phyloP scores from a whole-genome alignment of 2,888 invertebrate genomes.

The Clitarchus hookeri region DNA sequence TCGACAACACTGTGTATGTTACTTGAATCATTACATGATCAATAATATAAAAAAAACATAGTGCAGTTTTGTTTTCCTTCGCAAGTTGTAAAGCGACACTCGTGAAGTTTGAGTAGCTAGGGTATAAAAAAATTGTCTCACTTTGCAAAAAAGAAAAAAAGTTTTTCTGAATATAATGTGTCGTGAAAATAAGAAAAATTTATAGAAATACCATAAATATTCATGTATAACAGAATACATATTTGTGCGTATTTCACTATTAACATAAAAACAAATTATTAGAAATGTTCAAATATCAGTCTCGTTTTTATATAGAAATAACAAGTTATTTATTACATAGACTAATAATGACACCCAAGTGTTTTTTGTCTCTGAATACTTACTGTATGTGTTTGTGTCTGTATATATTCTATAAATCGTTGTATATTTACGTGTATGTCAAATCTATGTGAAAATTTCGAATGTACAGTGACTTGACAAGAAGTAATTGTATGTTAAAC shows the following conservation, averaged over 20 bases:
- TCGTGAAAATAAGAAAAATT: not conserved
- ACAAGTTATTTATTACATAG: conserved; percentile 11
- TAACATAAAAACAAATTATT: not conserved
- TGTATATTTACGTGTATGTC: conserved; percentile 14
- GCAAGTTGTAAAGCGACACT: not conserved
- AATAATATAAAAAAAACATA: not conserved
- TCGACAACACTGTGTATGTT: not conserved
- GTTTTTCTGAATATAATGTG: not conserved
- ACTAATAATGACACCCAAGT: not conserved
- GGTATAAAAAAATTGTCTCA: not conserved
- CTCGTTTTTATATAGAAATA: conserved; percentile 11
- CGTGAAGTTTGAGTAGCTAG: not conserved
- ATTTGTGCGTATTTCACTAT: conserved; percentile 5
- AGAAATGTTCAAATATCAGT: conserved; percentile 7
- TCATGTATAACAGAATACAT: not conserved
- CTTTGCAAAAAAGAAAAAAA: not conserved
- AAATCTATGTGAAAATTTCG: conserved; percentile 14
- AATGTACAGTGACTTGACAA: conserved; percentile 10
- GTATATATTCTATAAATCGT: conserved; percentile 14
- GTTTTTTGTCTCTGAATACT: conserved; percentile 11
- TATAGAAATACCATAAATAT: conserved; percentile 10
- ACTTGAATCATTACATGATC: not conserved
- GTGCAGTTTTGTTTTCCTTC: not conserved
- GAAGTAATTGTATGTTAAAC: conserved; percentile 1
- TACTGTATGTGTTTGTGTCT: conserved; percentile 3